Evolutionary conservation across 2,797 vertebrate species (phyloP), one percentile per base, ranked within the genome.

Genomic region (Momotus momota): DNA sequence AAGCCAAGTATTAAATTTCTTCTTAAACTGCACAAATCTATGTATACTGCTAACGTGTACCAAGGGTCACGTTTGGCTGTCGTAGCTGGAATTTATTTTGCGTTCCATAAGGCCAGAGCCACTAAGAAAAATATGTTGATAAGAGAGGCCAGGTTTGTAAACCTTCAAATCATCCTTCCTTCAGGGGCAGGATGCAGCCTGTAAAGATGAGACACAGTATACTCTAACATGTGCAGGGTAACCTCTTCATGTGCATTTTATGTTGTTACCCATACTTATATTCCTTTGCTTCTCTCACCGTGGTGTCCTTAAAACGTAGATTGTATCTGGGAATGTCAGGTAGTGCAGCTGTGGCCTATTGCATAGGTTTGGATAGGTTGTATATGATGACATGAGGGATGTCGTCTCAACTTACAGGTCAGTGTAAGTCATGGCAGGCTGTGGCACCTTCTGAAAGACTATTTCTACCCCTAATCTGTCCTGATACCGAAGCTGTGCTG

Each of bases 31-130:
- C 62, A 58, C 22, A 80, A 86, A 66, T 78, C n/a, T 72, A 13
- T 10, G 25, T 22, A 23, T 27, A 14, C 7, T 45, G 10, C 35
- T 40, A 75, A 72, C 0, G 1, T 26, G 58, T 90, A 81, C 20
- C 58, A 86, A 90, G 25, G 62, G 66, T 94, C 70, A 51, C 43
- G 22, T 72, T 83, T 81, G 62, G 78, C 70, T 54, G 55, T 81
- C 41, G 48, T 12, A 84, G n/a, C 51, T 92, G 60, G 49, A 91
- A 84, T 51, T 73, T 83, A 72, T 91, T 93, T 94, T 90, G 11
- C 41, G 70, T 92, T 88, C 71, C 31, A 9, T 75, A 62, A 60
- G 43, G 64, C 89, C 78, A 88, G 55, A 86, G n/a, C 12, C 52
- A n/a, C 70, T 75, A 51, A 81, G 40, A 92, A 88, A 84, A 64